These are phyloP conservation scores for Cyphomyrus discorhynchus DNA, from an alignment of 2,113 vertebrate genomes.

Conservation along the genomic window DNA sequence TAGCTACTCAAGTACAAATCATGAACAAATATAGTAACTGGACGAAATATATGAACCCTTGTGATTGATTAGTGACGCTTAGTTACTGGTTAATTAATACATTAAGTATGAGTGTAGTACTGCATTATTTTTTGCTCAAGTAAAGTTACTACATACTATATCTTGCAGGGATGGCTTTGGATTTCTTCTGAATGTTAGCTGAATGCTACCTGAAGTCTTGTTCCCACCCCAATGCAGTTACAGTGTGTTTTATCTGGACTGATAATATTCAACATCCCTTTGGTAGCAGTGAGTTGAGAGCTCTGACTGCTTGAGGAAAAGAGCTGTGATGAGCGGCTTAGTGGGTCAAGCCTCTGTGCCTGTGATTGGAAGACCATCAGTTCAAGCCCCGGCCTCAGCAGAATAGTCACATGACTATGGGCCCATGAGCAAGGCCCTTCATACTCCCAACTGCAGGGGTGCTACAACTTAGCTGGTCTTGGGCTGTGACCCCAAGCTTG, in stretches of 20 bases:
- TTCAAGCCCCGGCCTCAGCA: neutral
- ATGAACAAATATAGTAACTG: neutral
- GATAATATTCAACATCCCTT: neutral
- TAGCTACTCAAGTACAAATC: neutral
- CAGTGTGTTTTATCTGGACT: neutral
- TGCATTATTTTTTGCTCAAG: neutral
- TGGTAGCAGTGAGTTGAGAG: too few relatives aligned
- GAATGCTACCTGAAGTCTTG: neutral
- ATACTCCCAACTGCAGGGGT: neutral
- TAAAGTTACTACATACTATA: too few relatives aligned
- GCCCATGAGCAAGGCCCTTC: neutral
- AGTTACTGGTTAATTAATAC: too few relatives aligned
- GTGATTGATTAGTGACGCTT: too few relatives aligned
- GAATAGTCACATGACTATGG: neutral
- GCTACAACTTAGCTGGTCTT: neutral
- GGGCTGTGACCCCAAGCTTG: neutral
- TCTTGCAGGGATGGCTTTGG: too few relatives aligned
- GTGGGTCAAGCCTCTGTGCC: neutral
- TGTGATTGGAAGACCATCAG: neutral
- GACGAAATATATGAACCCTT: neutral
- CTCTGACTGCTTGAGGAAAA: neutral
- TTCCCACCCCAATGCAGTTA: neutral
- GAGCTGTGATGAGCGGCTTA: neutral
- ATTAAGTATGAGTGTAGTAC: too few relatives aligned
- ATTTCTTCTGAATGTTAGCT: too few relatives aligned